Evolutionary conservation across 2,113 vertebrate genomes (phyloP).

Genomic region (Periophthalmus modestus): DNA sequence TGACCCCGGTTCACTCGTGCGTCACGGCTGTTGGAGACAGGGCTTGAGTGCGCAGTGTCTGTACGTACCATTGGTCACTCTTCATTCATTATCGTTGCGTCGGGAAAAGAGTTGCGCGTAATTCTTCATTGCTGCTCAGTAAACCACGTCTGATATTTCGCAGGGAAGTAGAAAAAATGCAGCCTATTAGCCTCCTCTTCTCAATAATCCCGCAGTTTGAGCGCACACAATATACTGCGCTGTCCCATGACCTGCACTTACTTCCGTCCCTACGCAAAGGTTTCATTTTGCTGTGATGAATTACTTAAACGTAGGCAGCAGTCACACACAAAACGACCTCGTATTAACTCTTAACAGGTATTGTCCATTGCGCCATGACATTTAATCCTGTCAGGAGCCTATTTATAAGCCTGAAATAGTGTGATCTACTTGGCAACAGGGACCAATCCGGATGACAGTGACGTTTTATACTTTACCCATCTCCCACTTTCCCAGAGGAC

Average conservation of each 20-base stretch:
- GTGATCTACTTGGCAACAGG: neutral
- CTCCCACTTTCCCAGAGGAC: neutral
- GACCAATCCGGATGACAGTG: neutral
- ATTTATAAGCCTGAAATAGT: too few relatives aligned
- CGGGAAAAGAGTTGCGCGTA: conserved; percentile 10
- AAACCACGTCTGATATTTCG: neutral
- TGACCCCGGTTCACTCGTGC: conserved; percentile 23
- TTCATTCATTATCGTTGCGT: conserved; percentile 57
- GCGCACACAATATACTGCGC: conserved; percentile 1
- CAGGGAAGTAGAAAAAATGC: neutral
- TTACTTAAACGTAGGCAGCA: neutral
- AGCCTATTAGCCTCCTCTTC: neutral
- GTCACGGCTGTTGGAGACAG: conserved; percentile 26
- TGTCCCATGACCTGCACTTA: conserved; percentile 39
- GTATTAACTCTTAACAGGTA: neutral
- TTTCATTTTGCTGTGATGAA: conserved; percentile 46
- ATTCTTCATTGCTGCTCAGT: conserved; percentile 31
- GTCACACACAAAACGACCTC: neutral
- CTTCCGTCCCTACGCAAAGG: conserved; percentile 55
- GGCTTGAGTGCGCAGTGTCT: neutral
- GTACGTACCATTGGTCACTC: conserved; percentile 73
- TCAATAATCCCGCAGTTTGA: conserved; percentile 6
- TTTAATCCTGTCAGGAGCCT: too few relatives aligned
- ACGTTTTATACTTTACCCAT: too few relatives aligned
- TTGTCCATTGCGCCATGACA: neutral